A percentile compares a stretch with the other conserved stretches of the same genome.
Conservation (phyloP, 2,888 invertebrate species). For the Torymus auratus region DNA sequence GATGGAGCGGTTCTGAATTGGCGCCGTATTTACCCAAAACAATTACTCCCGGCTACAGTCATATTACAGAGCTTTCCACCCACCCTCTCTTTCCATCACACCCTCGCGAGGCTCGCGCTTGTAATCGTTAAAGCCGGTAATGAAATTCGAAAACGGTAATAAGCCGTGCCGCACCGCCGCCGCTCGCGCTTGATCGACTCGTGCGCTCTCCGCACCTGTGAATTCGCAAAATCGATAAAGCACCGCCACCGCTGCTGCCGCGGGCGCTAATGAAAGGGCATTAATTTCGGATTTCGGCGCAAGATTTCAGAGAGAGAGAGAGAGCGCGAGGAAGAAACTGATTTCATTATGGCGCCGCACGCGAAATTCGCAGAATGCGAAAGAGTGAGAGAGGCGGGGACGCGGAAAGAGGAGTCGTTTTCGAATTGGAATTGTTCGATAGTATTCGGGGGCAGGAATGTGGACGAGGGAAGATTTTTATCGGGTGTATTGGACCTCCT, state of each 20-base stretch:
- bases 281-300: slow-evolving; percentile 57
- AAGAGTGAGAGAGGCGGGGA: no score
- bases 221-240: slow-evolving; percentile 46
- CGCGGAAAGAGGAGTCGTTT: no score
- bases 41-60: not conserved
- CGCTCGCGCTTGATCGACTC: slow-evolving; percentile 21
- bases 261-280: slow-evolving; percentile 53
- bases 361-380: no score
- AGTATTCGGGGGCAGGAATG: no score
- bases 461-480: no score
- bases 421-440: no score
- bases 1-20: no score
- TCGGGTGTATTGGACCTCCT: no score
- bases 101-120: not conserved
- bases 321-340: no score
- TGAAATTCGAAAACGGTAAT: slow-evolving; percentile 47
- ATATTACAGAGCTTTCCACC: not conserved
- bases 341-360: no score
- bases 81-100: not conserved
- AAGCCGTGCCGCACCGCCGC: slow-evolving; percentile 1
- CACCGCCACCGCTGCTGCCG: not conserved
- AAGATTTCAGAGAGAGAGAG: no score
- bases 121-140: slow-evolving; percentile 35
- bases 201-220: slow-evolving; percentile 16
- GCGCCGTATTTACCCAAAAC: slow-evolving; percentile 24